Evolutionary conservation across 2,888 invertebrate genomes (phyloP), one percentile per base, ranked within the genome.

Genomic region (Phytoseiulus persimilis): DNA sequence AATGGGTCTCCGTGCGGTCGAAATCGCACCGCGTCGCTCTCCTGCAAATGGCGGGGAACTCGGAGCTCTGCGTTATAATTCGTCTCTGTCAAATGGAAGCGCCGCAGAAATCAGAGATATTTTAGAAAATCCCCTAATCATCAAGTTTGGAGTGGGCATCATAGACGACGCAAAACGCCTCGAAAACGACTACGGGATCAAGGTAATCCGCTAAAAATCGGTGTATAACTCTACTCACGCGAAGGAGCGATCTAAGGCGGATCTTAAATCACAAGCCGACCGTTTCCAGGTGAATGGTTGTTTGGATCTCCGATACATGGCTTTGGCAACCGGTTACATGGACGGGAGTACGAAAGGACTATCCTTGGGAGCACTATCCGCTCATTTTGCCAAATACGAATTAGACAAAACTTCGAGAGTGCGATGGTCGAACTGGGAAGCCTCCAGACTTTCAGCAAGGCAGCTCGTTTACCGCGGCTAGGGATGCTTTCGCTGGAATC

Each of bases 101-200:
- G 31, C 93, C 93, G 83, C 83, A 90, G 91, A 92, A 89, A 90
- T 93, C 28, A 90, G 94, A 94, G 93, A 93, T 33, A 91, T 96
- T 31, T 92, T 96, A 90, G 94, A 94, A 92, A 95, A 95, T 92
- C 94, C 93, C 90, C 93, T 93, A 3, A 94, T 96, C 90, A 93
- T 96, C 90, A 96, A 96, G 94, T 95, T 96, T 6, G 96, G 96
- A 0, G 95, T 96, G 0, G 95, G 94, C 0, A 94, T 95, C 0
- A 92, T 93, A 11, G 95, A 95, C 90, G 96, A 96, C 93, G 95
- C 95, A 0, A 94, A 93, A 90, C 95, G 95, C 91, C 92, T 96
- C 39, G 92, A 93, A 0, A 92, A 93, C 83, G 96, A 96, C 92
- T 95, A 95, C 92, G 94, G 94, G 0, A 93, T 95, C 5, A 92